Base-by-base conservation (phyloP, 2,888 invertebrate genomes). In the Calameuta idolon region DNA sequence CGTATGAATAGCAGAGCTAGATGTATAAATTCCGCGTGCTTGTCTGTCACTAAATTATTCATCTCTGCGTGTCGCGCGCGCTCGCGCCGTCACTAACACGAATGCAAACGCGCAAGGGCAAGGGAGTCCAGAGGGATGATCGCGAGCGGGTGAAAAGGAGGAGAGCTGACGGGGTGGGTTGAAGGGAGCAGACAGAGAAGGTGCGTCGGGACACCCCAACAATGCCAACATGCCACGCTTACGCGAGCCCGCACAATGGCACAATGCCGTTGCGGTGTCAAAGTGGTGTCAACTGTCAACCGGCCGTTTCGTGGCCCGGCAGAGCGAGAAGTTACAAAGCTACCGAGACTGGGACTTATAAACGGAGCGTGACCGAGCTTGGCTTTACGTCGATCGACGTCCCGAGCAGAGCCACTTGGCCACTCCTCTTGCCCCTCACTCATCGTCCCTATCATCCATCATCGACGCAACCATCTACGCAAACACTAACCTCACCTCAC, bases 271-370 rank as follows among this genome's bases (percentile, higher is more conserved):
- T 81, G 85, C 83, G 86, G 87, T 88, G 90, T 91, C 91, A 90
- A 90, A 90, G 87, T 84, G 88, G 81, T 90, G 91, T 91, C 91
- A 90, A 90, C 89, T 90, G 90, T 90, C 90, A 87, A 33, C 75
- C n/a, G 87, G 79, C 81, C 85, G 81, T 81, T 74, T 74, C 69
- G 80, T 80, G 84, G 82, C 80, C 84, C 84, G 84, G 77, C 82
- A 83, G 84, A 86, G 84, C 86, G 83, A 84, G 82, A 81, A 85
- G 83, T 69, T 69, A 31, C 31, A 30, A 69, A 69, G 69, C 69
- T 69, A 30, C 69, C 30, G 30, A 33, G 69, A 69, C 69, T 30
- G 33, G 69, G 30, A 31, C 69, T 69, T 69, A 11, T 2, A 69
- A 69, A 69, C 69, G 69, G 69, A 69, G 69, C 69, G 30, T 69